phyloP scores from a whole-genome alignment of 2,888 invertebrate species.

The Orthosia cruda region DNA sequence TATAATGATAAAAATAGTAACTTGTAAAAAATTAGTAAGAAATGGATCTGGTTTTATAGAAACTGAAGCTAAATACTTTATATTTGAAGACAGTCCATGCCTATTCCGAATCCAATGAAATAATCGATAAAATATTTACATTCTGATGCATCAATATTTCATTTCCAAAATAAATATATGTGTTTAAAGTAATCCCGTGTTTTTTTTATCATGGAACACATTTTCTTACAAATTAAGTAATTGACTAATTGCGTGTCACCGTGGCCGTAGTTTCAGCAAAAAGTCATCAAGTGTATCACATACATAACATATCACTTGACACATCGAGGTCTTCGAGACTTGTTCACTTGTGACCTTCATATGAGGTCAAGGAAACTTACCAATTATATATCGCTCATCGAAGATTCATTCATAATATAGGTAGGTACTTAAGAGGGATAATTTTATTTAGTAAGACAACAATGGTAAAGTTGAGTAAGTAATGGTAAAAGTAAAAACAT shows the following conservation, averaged over 20 bases:
- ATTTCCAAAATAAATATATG: conserved; percentile 38
- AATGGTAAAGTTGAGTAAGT: background rate
- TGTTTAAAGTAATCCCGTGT: conserved; percentile 7
- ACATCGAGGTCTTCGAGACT: conserved; percentile 11
- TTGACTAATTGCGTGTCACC: conserved; percentile 13
- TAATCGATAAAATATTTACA: conserved; percentile 1
- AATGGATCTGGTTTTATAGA: conserved; percentile 32
- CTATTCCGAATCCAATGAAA: conserved; percentile 47
- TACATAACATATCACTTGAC: conserved; percentile 23
- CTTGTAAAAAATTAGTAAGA: conserved; percentile 37
- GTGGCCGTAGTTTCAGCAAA: background rate
- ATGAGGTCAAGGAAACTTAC: conserved; percentile 25
- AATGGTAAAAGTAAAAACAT: background rate
- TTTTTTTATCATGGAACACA: conserved; percentile 25
- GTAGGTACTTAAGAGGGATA: background rate
- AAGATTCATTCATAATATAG: conserved; percentile 10
- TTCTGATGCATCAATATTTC: conserved; percentile 13
- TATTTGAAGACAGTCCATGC: conserved; percentile 37
- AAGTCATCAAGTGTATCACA: conserved; percentile 15
- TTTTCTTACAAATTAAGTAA: background rate
- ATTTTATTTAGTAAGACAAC: background rate
- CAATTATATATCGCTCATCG: background rate
- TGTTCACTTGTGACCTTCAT: conserved; percentile 3
- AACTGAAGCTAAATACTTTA: conserved; percentile 30
- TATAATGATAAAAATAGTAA: conserved; percentile 50